Conservation (phyloP, 2,113 vertebrate genomes). For the Phylloscopus trochiloides region DNA sequence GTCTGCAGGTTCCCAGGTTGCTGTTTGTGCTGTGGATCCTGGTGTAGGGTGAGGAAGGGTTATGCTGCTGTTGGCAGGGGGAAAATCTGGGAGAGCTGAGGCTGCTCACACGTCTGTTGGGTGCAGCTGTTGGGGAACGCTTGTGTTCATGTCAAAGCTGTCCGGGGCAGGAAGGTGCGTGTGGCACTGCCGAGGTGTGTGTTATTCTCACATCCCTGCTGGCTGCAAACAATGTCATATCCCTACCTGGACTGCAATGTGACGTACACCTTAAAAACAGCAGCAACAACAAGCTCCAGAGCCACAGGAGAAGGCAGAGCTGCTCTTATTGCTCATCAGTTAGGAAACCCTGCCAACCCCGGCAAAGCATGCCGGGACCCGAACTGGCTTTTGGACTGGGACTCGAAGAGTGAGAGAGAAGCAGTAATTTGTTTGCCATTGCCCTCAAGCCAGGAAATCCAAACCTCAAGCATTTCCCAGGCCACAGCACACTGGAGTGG, state of each 20-base stretch:
- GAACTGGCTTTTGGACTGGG: neutral
- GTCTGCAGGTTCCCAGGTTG: neutral
- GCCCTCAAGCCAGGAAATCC: slow-evolving; percentile 40
- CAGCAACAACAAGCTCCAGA: neutral
- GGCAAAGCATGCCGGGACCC: neutral
- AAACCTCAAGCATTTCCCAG: slow-evolving; percentile 49
- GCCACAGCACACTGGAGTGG: neutral
- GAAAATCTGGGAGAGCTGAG: neutral
- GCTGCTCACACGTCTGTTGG: neutral
- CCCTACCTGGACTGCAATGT: neutral
- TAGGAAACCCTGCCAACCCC: neutral
- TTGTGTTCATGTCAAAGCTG: neutral
- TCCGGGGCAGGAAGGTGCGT: neutral
- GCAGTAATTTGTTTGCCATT: neutral
- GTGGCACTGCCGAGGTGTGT: neutral
- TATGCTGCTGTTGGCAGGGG: neutral
- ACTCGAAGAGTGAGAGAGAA: neutral
- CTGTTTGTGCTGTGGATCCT: neutral
- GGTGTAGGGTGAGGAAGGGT: neutral
- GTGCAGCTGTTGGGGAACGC: neutral
- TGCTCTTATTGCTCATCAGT: neutral
- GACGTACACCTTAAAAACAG: neutral
- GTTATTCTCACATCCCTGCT: slow-evolving; percentile 27
- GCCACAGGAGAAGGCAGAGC: neutral
- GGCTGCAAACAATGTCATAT: slow-evolving; percentile 28